Base-by-base conservation (phyloP, 1,140 invertebrate genomes). In the Papilio polyxenes region DNA sequence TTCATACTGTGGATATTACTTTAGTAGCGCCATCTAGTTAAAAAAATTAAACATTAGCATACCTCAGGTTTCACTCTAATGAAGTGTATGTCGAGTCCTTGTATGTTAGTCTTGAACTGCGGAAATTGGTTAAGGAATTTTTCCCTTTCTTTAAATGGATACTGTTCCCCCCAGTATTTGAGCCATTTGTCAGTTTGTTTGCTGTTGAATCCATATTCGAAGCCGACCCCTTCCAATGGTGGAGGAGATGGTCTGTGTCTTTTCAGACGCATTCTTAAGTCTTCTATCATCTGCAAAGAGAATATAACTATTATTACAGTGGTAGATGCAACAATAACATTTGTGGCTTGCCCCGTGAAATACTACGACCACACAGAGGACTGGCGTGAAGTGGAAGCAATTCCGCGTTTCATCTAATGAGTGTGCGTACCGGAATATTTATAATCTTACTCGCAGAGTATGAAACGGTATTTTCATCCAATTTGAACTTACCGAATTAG, bases 201-300 rank as follows among this genome's bases (percentile, higher is more conserved):
- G 2, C 95, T 92, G 92, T 97, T 97, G 86, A 98, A 96, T 3
- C 97, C 97, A 89, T 98, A 98, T 56, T 96, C 92, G 87, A 98
- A 98, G 17, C 95, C 95, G 1, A 95, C 90, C 20, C 95, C 96
- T 90, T 97, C 96, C n/a, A 98, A 86, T 0, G 97, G 96, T 0
- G 95, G 93, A 1, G 95, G 95, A 85, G 89, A 85, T 8, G 86
- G 91, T 6, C 95, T 90, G 44, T 96, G 93, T 48, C 95, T 92
- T 77, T 95, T 92, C 3, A 98, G 89, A 56, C 97, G 92, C 0
- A 91, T 83, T 85, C 96, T 95, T 2, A 98, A 92, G 87, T 97
- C 96, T 76, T 93, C 89, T 40, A 97, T 91, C 82, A 96, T 91
- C 96, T 97, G 86, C 92, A 37, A n/a, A n/a, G n/a, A 37, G 4